phyloP scores from a whole-genome alignment of 1,140 invertebrate genomes.

The Arctopsyche grandis region DNA sequence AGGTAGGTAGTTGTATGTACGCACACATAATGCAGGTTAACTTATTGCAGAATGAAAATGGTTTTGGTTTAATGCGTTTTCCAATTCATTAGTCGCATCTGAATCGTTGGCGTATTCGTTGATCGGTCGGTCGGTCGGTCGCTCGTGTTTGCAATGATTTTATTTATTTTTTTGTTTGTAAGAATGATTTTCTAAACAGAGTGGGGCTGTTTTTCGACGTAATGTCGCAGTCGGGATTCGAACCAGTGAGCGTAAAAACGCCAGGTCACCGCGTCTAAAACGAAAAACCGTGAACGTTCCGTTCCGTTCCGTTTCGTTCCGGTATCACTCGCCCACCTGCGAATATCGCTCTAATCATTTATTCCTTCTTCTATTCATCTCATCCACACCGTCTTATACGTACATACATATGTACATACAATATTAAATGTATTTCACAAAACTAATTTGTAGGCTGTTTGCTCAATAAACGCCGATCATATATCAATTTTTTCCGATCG shows the following conservation, averaged over 20 bases:
- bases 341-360: neutral
- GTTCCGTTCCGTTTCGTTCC: too few species aligned
- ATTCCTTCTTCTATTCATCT: too few species aligned
- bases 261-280: conserved; percentile 21
- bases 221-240: neutral
- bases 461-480: neutral
- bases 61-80: neutral
- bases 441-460: too few species aligned
- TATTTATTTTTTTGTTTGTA: neutral
- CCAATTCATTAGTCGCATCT: conserved; percentile 8
- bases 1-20: too few species aligned
- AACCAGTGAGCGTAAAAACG: conserved; percentile 40
- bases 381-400: too few species aligned
- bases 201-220: too few species aligned
- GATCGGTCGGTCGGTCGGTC: too few species aligned
- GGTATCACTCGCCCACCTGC: conserved; percentile 27
- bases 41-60: too few species aligned
- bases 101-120: too few species aligned
- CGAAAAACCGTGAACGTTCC: conserved; percentile 31
- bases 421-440: neutral
- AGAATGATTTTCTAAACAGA: neutral
- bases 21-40: too few species aligned
- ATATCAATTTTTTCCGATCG: conserved; percentile 20
- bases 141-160: neutral
- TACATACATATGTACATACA: too few species aligned